Conservation (phyloP, 2,797 vertebrate genomes). For the Triplophysa bombifrons region DNA sequence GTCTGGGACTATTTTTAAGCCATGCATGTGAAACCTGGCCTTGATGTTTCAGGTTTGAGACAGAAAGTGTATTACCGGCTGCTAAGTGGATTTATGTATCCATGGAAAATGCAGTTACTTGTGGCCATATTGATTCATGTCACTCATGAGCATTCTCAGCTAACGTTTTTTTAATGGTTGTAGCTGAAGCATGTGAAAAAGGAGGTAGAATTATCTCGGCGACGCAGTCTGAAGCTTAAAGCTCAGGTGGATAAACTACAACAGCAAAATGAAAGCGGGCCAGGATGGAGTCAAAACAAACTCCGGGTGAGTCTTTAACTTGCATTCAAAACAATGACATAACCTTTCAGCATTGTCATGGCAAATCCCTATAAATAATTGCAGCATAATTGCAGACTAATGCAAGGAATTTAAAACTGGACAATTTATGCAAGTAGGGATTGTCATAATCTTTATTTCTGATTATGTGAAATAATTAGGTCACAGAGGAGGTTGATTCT, state of each 20-base stretch:
- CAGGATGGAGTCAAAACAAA: constrained; percentile 71
- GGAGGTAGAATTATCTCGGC: constrained; percentile 77
- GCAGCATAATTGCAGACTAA: too few relatives aligned
- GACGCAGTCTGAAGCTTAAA: constrained; percentile 75
- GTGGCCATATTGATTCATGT: neutral
- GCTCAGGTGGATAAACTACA: constrained; percentile 79
- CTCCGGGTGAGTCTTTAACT: constrained; percentile 63
- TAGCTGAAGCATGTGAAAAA: constrained; percentile 78
- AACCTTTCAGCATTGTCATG: neutral
- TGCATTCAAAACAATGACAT: neutral
- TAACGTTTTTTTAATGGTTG: constrained; percentile 15
- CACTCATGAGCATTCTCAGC: neutral
- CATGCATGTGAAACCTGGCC: too few relatives aligned
- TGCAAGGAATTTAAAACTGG: too few relatives aligned
- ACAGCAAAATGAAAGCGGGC: constrained; percentile 67
- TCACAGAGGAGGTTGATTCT: constrained; percentile 74
- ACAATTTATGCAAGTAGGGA: neutral
- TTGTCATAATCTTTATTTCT: neutral
- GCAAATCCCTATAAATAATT: neutral
- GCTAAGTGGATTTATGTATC: neutral
- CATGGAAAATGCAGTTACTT: neutral
- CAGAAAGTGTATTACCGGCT: neutral
- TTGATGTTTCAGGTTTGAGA: neutral
- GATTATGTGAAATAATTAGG: constrained; percentile 58
- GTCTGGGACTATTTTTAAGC: too few relatives aligned